phyloP scores from a whole-genome alignment of 1,140 invertebrate species.

The Dreissena rostriformis region DNA sequence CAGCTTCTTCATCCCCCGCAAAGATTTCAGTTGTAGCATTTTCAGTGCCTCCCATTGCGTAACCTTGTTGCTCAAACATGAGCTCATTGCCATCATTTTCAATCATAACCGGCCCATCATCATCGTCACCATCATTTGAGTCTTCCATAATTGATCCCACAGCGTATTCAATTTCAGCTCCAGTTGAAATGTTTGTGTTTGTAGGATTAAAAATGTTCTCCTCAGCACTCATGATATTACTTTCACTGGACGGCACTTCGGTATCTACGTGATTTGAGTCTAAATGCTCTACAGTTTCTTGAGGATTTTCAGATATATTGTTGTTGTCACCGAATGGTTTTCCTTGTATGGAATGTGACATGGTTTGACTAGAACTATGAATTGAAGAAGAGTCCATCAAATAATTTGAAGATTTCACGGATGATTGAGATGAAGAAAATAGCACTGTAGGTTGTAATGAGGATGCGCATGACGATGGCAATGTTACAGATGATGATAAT shows the following conservation, averaged over 20 bases:
- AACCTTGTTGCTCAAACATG: slow-evolving; percentile 46
- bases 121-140: slow-evolving; percentile 23
- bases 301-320: not conserved
- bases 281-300: not conserved
- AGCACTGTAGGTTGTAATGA: not conserved
- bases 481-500: slow-evolving; percentile 14
- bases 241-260: slow-evolving; percentile 42
- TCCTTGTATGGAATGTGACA: not conserved
- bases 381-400: not conserved
- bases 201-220: not conserved
- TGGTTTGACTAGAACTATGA: not conserved
- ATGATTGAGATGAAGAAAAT: not conserved
- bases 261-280: not conserved
- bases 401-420: not conserved
- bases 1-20: slow-evolving; percentile 36
- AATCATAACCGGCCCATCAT: slow-evolving; percentile 50
- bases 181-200: not conserved
- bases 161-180: slow-evolving; percentile 36
- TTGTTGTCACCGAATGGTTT: not conserved
- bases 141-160: slow-evolving; percentile 48
- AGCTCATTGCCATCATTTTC: slow-evolving; percentile 55
- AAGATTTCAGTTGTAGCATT: slow-evolving; percentile 30
- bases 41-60: not conserved
- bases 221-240: slow-evolving; percentile 23
- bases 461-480: not conserved